Evolutionary conservation across 1,140 invertebrate species (phyloP).

Genomic region (Cydia splendana): DNA sequence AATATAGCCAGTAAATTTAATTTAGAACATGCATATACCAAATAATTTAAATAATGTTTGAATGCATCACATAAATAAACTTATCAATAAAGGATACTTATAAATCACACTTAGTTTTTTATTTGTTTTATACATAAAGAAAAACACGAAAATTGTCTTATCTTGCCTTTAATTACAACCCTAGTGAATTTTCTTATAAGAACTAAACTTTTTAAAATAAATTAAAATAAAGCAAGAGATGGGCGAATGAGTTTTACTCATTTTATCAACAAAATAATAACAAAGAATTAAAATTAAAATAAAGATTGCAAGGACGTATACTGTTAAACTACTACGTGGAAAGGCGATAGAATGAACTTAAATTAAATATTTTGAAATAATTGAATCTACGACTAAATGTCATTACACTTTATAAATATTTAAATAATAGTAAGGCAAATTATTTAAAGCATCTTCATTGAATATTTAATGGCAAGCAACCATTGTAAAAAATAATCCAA

Average conservation of each 20-base stretch:
- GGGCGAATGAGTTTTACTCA: slow-evolving; percentile 74
- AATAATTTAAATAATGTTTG: slow-evolving; percentile 37
- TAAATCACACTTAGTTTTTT: slow-evolving; percentile 31
- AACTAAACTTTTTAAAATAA: slow-evolving; percentile 51
- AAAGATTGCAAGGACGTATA: slow-evolving; percentile 34
- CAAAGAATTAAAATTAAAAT: slow-evolving; percentile 41
- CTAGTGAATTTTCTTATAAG: slow-evolving; percentile 16
- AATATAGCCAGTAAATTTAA: slow-evolving; percentile 33
- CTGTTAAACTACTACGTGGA: not conserved
- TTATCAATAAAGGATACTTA: slow-evolving; percentile 29
- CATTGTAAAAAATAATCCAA: slow-evolving; percentile 40
- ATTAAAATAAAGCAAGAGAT: slow-evolving; percentile 70
- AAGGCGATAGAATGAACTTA: slow-evolving; percentile 7
- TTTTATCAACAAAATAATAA: slow-evolving; percentile 55
- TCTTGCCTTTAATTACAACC: not conserved
- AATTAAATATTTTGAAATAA: slow-evolving; percentile 10
- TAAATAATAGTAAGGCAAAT: slow-evolving; percentile 39
- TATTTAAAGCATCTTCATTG: slow-evolving; percentile 46
- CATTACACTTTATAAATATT: slow-evolving; percentile 34
- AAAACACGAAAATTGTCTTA: slow-evolving; percentile 25
- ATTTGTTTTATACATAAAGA: slow-evolving; percentile 22
- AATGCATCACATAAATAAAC: slow-evolving; percentile 36
- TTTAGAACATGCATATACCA: slow-evolving; percentile 1
- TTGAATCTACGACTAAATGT: slow-evolving; percentile 1
- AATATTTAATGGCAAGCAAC: slow-evolving; percentile 40